phyloP scores from a whole-genome alignment of 2,888 invertebrate genomes.

The Hermaeophaga mercurialis region DNA sequence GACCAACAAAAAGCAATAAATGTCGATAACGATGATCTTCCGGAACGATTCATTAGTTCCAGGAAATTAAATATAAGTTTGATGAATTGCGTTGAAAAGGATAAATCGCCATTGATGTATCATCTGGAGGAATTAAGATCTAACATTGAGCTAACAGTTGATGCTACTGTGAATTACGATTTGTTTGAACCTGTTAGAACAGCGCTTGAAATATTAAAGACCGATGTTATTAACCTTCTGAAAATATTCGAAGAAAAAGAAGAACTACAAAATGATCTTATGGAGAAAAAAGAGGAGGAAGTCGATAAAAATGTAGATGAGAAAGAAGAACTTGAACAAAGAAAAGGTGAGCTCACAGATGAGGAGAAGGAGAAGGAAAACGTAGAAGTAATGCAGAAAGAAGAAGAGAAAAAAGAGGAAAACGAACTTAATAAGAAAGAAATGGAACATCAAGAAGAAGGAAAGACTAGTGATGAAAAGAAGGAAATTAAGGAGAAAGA shows the following conservation, averaged over 20 bases:
- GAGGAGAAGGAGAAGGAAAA: constrained; percentile 1
- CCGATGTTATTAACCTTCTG: constrained; percentile 10
- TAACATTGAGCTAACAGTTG: constrained; percentile 10
- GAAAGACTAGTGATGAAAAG: constrained; percentile 21
- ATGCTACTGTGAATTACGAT: constrained; percentile 9
- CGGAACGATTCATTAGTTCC: constrained; percentile 9
- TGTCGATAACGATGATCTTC: constrained; percentile 17
- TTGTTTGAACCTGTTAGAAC: constrained; percentile 20
- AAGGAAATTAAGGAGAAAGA: constrained; percentile 25
- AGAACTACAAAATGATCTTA: constrained; percentile 15
- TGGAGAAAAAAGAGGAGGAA: constrained; percentile 25
- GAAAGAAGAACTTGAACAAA: constrained; percentile 3
- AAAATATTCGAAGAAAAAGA: constrained; percentile 17
- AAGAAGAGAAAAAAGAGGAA: constrained; percentile 1
- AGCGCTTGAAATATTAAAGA: constrained; percentile 19
- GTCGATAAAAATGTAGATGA: constrained; percentile 40
- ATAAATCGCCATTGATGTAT: neutral
- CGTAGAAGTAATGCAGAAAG: constrained; percentile 8
- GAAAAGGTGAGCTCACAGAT: neutral
- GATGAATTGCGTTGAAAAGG: neutral
- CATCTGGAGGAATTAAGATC: constrained; percentile 21
- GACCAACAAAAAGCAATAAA: constrained; percentile 27
- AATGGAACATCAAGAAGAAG: constrained; percentile 8
- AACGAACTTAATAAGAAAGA: neutral
- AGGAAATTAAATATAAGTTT: neutral